Evolutionary conservation across 2,113 vertebrate genomes (phyloP).

Genomic region (Motacilla tschutschensis): DNA sequence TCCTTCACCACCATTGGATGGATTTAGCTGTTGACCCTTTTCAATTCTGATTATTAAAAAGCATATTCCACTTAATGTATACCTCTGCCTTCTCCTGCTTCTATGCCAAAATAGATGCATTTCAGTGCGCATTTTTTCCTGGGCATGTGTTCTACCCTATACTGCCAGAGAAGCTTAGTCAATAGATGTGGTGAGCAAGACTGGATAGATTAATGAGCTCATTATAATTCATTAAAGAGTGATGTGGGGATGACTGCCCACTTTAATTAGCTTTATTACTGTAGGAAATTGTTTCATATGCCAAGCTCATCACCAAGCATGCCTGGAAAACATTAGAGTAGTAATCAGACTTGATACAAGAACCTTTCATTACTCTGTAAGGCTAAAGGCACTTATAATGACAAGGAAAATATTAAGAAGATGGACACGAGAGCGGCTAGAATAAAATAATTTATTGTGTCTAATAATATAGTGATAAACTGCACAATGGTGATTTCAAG

Average conservation of each 20-base stretch:
- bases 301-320: conserved; percentile 70
- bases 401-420: conserved; percentile 52
- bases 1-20: not conserved
- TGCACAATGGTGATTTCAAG: conserved; percentile 4
- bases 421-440: conserved; percentile 8
- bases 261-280: conserved; percentile 81
- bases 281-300: conserved; percentile 78
- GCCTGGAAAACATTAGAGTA: conserved; percentile 69
- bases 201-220: conserved; percentile 72
- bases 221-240: conserved; percentile 79
- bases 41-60: not conserved
- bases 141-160: not conserved
- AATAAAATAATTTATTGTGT: conserved; percentile 38
- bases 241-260: conserved; percentile 73
- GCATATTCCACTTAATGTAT: not conserved
- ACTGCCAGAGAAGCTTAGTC: conserved; percentile 29
- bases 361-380: conserved; percentile 65
- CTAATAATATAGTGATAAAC: conserved; percentile 43
- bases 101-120: not conserved
- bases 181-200: conserved; percentile 37
- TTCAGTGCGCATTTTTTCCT: not conserved
- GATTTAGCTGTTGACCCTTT: not conserved
- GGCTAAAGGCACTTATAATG: conserved; percentile 53
- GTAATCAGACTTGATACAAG: conserved; percentile 64
- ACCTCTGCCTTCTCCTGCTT: not conserved